Evolutionary conservation across 2,888 invertebrate genomes (phyloP).

Genomic region (Melieria crassipennis): DNA sequence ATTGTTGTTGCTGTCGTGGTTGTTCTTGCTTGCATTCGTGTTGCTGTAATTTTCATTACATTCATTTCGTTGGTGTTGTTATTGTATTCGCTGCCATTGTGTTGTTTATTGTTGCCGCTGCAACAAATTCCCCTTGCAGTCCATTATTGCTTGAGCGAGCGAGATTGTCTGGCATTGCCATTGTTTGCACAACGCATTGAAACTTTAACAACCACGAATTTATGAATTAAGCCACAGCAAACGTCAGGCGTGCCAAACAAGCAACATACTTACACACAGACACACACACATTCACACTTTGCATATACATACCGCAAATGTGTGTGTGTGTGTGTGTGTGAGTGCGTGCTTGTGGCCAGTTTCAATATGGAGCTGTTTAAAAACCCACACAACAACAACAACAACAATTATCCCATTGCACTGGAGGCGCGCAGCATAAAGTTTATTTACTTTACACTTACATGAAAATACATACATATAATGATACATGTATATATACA

Average conservation of each 20-base stretch:
- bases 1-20: not conserved
- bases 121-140: constrained; percentile 2
- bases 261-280: not conserved
- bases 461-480: too few relatives aligned
- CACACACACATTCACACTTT: not conserved
- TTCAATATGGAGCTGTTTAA: not conserved
- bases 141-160: not conserved
- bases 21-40: not conserved
- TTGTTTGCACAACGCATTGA: constrained; percentile 22
- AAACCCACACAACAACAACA: too few relatives aligned
- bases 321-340: not conserved
- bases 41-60: not conserved
- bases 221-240: constrained; percentile 15
- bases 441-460: too few relatives aligned
- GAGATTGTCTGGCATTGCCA: constrained; percentile 2
- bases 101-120: constrained; percentile 4
- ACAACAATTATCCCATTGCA: too few relatives aligned
- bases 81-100: constrained; percentile 2
- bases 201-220: constrained; percentile 4
- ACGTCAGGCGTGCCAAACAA: not conserved
- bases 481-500: too few relatives aligned
- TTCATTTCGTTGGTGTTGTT: not conserved
- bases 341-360: not conserved
- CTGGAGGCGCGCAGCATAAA: too few relatives aligned
- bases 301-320: too few relatives aligned